Evolutionary conservation across 2,113 vertebrate species (phyloP).

Genomic region (Colossoma macropomum): DNA sequence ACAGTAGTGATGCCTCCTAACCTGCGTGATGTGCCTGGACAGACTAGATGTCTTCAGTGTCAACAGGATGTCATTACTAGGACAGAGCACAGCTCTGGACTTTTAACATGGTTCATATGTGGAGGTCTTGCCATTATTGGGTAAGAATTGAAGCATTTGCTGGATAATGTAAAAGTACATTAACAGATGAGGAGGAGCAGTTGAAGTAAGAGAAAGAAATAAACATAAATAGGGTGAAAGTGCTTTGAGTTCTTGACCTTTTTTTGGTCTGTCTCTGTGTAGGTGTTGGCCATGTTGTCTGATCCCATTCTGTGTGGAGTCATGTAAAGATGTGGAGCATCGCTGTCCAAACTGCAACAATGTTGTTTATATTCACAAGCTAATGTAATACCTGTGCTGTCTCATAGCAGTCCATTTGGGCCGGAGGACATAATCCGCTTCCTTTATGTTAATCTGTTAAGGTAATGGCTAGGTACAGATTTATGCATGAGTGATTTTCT

Average conservation of each 20-base stretch:
- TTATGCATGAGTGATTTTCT: too few relatives aligned
- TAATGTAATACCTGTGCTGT: slow-evolving; percentile 58
- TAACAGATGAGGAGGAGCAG: not conserved
- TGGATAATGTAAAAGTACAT: not conserved
- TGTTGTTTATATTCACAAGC: slow-evolving; percentile 81
- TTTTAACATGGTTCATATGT: slow-evolving; percentile 69
- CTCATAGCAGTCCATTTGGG: too few relatives aligned
- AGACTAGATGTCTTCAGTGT: slow-evolving; percentile 22
- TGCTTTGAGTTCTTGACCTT: not conserved
- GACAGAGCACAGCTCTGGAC: slow-evolving; percentile 46
- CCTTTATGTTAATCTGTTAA: too few relatives aligned
- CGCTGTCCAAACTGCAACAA: slow-evolving; percentile 81
- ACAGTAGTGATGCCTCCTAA: not conserved
- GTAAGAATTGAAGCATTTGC: slow-evolving; percentile 11
- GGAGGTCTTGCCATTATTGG: slow-evolving; percentile 48
- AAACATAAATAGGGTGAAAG: not conserved
- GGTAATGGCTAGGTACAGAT: too few relatives aligned
- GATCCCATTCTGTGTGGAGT: slow-evolving; percentile 88
- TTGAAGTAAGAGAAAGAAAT: not conserved
- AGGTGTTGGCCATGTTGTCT: slow-evolving; percentile 87
- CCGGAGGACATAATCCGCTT: too few relatives aligned
- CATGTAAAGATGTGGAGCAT: slow-evolving; percentile 88
- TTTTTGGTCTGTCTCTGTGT: not conserved
- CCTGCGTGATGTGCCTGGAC: slow-evolving; percentile 4
- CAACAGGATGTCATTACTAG: slow-evolving; percentile 28